Conservation (phyloP, 2,888 invertebrate genomes). For the Malthinus seriepunctatus region DNA sequence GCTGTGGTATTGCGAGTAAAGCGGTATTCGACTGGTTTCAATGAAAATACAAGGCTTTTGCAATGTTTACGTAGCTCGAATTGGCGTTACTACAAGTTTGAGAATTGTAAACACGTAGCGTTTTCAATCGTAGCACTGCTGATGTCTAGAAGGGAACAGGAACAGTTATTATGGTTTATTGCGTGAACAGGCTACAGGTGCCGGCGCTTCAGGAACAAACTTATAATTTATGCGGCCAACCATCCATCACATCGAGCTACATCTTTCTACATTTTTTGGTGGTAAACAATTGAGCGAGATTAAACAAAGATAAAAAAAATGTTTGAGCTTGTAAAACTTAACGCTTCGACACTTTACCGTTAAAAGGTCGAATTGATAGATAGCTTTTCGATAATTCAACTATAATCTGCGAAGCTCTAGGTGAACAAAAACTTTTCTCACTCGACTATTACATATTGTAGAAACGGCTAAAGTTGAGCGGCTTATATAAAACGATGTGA, state of each 20-base stretch:
- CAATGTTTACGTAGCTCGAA: conserved; percentile 44
- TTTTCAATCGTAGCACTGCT: conserved; percentile 27
- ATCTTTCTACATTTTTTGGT: conserved; percentile 15
- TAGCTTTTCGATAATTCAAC: conserved; percentile 18
- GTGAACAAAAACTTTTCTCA: conserved; percentile 12
- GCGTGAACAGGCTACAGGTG: conserved; percentile 31
- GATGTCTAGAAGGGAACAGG: conserved; percentile 25
- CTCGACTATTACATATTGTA: conserved; percentile 3
- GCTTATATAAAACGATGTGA: conserved; percentile 10
- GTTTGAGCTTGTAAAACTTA: neutral
- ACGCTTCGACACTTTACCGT: neutral
- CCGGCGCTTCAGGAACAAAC: conserved; percentile 28
- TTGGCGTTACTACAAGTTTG: conserved; percentile 44
- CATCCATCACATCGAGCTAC: conserved; percentile 27
- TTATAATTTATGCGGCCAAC: conserved; percentile 34
- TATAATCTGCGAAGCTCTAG: conserved; percentile 12
- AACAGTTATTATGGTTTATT: conserved; percentile 30
- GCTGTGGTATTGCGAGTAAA: conserved; percentile 44
- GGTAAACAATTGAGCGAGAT: conserved; percentile 19
- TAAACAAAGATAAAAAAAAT: conserved; percentile 8
- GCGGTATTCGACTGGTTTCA: conserved; percentile 42
- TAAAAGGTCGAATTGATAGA: conserved; percentile 11
- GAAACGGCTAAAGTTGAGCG: neutral
- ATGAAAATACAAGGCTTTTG: conserved; percentile 45
- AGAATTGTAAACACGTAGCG: conserved; percentile 42